Evolutionary conservation across 1,140 invertebrate species (phyloP).

Genomic region (Nebria ingens): DNA sequence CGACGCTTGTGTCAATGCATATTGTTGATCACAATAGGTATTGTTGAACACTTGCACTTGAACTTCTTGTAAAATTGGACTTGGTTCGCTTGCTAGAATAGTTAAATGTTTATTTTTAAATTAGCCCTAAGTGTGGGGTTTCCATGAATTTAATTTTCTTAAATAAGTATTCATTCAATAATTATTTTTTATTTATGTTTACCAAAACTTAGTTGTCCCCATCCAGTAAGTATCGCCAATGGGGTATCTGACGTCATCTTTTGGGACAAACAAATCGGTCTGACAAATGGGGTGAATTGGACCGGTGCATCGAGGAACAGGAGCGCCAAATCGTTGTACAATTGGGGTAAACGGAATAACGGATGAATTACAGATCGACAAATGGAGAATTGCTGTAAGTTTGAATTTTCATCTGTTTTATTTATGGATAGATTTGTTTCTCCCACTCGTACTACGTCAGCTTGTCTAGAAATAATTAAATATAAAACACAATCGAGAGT

Average conservation of each 20-base stretch:
- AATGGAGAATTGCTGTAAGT: background rate
- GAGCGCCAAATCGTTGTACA: background rate
- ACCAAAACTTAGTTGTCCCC: background rate
- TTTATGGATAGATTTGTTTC: background rate
- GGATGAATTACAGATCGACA: background rate
- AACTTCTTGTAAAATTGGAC: slow-evolving; percentile 12
- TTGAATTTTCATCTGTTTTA: background rate
- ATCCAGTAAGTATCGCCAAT: background rate
- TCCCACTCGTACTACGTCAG: background rate
- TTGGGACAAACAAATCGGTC: background rate
- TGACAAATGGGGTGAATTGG: background rate
- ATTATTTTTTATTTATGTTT: background rate
- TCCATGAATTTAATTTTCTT: too few species aligned
- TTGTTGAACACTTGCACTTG: slow-evolving; percentile 16
- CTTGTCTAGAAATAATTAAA: background rate
- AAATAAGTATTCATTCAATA: too few species aligned
- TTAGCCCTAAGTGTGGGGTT: too few species aligned
- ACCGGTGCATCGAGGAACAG: background rate
- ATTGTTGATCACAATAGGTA: slow-evolving; percentile 14
- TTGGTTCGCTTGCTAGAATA: slow-evolving; percentile 12
- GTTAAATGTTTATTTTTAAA: too few species aligned
- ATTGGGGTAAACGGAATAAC: background rate
- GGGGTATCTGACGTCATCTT: background rate
- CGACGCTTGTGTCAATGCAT: background rate
- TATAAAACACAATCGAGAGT: background rate